Percentiles rank a stretch among this genome's conserved stretches.
Evolutionary conservation across 2,113 vertebrate species (phyloP).

Genomic region (Monopterus albus): DNA sequence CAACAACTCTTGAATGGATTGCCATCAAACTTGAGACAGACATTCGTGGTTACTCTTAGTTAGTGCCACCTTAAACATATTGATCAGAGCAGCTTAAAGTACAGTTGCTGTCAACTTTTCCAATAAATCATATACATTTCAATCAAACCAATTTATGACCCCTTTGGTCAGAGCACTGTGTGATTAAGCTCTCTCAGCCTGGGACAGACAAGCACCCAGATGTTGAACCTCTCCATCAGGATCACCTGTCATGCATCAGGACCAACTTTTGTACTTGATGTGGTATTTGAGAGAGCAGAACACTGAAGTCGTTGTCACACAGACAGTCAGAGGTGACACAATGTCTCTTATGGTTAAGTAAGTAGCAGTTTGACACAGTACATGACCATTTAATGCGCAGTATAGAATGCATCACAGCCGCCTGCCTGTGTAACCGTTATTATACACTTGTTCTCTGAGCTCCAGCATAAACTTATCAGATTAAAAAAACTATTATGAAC

Average conservation of each 20-base stretch:
- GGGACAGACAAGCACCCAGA: slow-evolving; percentile 14
- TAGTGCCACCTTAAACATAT: no score
- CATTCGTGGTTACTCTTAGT: no score
- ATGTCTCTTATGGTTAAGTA: slow-evolving; percentile 15
- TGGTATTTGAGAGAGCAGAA: neutral
- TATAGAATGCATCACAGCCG: slow-evolving; percentile 2
- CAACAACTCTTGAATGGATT: neutral
- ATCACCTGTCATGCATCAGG: slow-evolving; percentile 7
- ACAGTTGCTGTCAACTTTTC: neutral
- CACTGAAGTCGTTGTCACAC: slow-evolving; percentile 1
- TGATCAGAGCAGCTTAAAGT: no score
- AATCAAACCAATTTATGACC: neutral
- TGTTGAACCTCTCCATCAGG: slow-evolving; percentile 9
- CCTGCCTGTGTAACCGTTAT: slow-evolving; percentile 13
- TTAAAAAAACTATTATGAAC: neutral
- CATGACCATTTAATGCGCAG: slow-evolving; percentile 6
- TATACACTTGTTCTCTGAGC: slow-evolving; percentile 11
- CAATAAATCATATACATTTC: neutral
- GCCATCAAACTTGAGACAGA: neutral
- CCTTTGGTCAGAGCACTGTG: slow-evolving; percentile 1
- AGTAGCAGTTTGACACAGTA: neutral
- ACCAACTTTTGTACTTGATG: slow-evolving; percentile 15
- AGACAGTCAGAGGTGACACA: slow-evolving; percentile 16
- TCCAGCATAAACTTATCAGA: slow-evolving; percentile 11
- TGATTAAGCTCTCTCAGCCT: slow-evolving; percentile 11